Percentiles rank a stretch among this genome's conserved stretches.
Conservation (phyloP, 1,140 invertebrate genomes). For the Berghia stephanieae region DNA sequence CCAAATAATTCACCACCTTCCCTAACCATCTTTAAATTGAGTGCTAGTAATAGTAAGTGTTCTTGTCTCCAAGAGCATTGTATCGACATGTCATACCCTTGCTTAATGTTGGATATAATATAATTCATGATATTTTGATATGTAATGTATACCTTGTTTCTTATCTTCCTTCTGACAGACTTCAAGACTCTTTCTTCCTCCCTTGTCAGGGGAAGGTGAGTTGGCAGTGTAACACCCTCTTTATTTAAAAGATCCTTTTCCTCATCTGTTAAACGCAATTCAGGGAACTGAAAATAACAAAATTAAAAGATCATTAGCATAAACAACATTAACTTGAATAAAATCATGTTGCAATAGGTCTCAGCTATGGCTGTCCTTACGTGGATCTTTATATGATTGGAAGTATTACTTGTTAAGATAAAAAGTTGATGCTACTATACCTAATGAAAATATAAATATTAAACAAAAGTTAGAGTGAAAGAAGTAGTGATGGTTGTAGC, state of each 20-base stretch:
- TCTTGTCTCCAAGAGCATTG: neutral
- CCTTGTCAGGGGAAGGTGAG: conserved; percentile 84
- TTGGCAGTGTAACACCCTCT: conserved; percentile 84
- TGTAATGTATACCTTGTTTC: conserved; percentile 80
- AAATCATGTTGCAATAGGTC: no score
- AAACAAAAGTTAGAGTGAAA: no score
- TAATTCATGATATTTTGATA: neutral
- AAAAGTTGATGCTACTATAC: no score
- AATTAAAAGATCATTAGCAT: neutral
- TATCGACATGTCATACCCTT: neutral
- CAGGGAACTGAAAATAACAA: conserved; percentile 48
- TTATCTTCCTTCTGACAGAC: conserved; percentile 88
- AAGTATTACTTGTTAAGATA: no score
- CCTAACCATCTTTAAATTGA: no score
- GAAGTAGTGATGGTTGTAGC: no score
- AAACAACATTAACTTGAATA: no score
- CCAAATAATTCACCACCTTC: no score
- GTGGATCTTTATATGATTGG: no score
- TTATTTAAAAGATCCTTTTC: conserved; percentile 83
- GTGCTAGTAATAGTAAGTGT: neutral
- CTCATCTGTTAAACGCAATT: conserved; percentile 73
- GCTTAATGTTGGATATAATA: neutral
- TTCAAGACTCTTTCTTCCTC: conserved; percentile 87
- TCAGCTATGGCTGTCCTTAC: no score
- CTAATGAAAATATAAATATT: no score